Percentiles rank a stretch among this genome's conserved stretches.
Evolutionary conservation across 2,113 vertebrate species (phyloP).

Genomic region (Nycticryphes semicollaris): DNA sequence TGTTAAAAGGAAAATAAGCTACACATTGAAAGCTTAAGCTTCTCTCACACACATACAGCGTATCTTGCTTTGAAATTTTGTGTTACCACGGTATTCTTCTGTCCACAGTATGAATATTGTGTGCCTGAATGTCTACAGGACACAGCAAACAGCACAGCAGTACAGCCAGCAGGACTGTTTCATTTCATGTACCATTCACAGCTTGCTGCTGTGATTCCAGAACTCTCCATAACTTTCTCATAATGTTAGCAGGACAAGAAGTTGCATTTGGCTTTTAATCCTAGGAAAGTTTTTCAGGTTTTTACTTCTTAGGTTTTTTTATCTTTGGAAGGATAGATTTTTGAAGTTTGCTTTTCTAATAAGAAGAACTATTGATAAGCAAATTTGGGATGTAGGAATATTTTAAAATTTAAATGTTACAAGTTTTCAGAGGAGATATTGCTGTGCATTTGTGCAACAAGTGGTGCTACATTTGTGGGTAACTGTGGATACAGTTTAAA

Average conservation of each 20-base stretch:
- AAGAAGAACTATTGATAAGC: not conserved
- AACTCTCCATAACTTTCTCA: not conserved
- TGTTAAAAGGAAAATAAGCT: not conserved
- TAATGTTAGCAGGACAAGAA: not conserved
- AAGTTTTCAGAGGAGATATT: not conserved
- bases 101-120: not conserved
- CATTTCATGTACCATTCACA: slow-evolving; percentile 10
- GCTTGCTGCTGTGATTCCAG: not conserved
- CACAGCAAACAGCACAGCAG: not conserved
- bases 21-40: not conserved
- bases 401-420: not conserved
- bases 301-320: not conserved
- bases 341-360: not conserved
- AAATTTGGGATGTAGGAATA: not conserved
- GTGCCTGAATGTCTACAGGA: not conserved
- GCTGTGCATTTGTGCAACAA: not conserved
- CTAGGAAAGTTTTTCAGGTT: not conserved
- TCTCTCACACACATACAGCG: not conserved
- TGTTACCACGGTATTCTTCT: not conserved
- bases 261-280: not conserved
- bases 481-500: not conserved
- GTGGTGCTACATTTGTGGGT: not conserved
- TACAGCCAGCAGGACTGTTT: not conserved
- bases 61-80: not conserved
- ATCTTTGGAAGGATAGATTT: not conserved